Base-by-base conservation (phyloP, 2,888 invertebrate species). In the Sminthurinus aureus region DNA sequence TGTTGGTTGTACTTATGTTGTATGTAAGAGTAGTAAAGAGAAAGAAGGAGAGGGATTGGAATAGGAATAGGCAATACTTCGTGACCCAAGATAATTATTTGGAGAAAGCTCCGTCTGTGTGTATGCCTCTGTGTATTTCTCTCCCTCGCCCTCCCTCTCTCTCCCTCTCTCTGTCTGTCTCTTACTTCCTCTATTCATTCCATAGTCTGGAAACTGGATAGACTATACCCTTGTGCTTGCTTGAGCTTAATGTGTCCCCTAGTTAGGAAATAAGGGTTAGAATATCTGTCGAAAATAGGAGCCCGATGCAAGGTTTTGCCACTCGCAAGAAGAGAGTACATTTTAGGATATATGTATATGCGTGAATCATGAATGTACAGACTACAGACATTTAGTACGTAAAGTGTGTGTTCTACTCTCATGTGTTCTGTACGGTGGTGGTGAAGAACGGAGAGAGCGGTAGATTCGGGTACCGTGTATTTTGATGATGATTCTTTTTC, bases 11-110 rank as follows among this genome's bases (percentile, higher is more conserved):
- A n/a, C n/a, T n/a, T n/a, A n/a, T n/a, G 71, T 73, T 58, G 58
- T 58, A 11, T 58, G 58, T 58, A 18, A 15, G 58, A 0, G 58
- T 58, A 0, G 58, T 58, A 58, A 38, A 38, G 38, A 38, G 38
- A 38, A 38, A 38, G 38, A 38, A 38, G 38, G 6, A 38, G 38
- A 38, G 38, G 58, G 58, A 15, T 58, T 2, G 58, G n/a, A n/a
- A 22, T 50, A 80, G 82, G 75, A 74, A 50, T 76, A 76, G 82
- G 69, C 15, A 58, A 83, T 78, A 83, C 78, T 83, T 83, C 83
- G 83, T 83, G 83, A 83, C 83, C 83, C 83, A 79, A 51, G 83
- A 83, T 83, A 83, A 83, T 83, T 83, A 83, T 83, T 83, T 71
- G 83, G 83, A 79, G 77, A 78, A 78, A 78, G 79, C 83, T 71